phyloP scores from a whole-genome alignment of 2,797 vertebrate species.

The Tokudaia tokunoshimensis region DNA sequence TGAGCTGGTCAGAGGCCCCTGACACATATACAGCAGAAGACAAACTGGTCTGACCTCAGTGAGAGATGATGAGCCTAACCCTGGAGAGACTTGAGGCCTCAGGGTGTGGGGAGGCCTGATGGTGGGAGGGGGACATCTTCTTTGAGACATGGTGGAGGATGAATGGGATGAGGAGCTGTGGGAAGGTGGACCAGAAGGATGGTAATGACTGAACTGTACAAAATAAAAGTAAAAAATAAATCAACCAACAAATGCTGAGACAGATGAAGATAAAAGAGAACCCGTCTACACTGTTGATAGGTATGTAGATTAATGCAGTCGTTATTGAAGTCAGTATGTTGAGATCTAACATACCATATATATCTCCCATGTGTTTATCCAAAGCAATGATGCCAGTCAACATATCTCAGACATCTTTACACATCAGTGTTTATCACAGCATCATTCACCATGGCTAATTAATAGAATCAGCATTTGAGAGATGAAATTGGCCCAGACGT shows the following conservation, averaged over 20 bases:
- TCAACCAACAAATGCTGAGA: not conserved
- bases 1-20: no score
- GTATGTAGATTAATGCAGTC: not conserved
- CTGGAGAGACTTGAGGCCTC: no score
- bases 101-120: no score
- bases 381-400: not conserved
- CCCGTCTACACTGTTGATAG: not conserved
- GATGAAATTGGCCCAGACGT: not conserved
- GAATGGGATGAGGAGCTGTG: not conserved
- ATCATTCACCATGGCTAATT: not conserved
- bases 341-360: not conserved
- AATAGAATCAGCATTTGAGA: not conserved
- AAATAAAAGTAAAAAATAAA: not conserved
- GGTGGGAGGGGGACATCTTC: no score
- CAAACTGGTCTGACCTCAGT: no score
- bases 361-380: not conserved
- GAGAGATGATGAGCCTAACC: no score
- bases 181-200: not conserved
- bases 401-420: not conserved
- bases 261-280: not conserved
- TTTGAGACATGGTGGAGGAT: no score
- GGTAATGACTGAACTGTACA: not conserved
- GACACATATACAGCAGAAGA: no score
- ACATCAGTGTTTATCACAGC: not conserved
- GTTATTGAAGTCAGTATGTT: not conserved